Conservation (phyloP, 2,888 invertebrate genomes). For the Nomada fucata region DNA sequence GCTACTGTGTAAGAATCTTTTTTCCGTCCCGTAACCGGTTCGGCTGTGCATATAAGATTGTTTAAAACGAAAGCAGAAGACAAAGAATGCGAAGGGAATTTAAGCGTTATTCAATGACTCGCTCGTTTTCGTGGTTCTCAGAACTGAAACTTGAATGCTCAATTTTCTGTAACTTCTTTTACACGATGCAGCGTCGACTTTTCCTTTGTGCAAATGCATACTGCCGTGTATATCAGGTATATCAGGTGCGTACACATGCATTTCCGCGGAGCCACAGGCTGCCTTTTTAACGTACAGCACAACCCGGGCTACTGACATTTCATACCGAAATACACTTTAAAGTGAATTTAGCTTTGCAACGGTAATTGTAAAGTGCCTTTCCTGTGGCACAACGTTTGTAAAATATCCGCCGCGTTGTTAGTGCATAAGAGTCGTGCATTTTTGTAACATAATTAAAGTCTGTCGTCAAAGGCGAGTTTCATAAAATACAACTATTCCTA, state of each 20-base stretch:
- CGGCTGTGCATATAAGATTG: background rate
- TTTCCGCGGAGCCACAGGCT: background rate
- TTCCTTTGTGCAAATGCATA: slow-evolving; percentile 20
- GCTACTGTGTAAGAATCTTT: background rate
- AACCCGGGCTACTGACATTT: slow-evolving; percentile 1
- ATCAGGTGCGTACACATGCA: background rate
- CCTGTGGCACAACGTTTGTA: background rate
- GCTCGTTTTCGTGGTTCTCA: background rate
- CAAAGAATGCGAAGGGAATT: background rate
- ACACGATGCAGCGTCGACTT: background rate
- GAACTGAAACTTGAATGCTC: background rate
- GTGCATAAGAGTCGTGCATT: background rate
- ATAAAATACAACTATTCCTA: background rate
- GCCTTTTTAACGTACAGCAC: background rate
- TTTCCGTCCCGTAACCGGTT: background rate
- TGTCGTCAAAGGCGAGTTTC: background rate
- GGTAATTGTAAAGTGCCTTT: background rate
- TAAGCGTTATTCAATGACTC: slow-evolving; percentile 8
- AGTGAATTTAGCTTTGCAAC: background rate
- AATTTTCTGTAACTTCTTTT: slow-evolving; percentile 11
- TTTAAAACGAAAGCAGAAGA: background rate
- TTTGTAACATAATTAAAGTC: background rate
- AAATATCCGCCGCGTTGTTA: background rate
- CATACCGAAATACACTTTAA: background rate
- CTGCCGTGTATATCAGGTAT: background rate